Conservation (phyloP, 1,140 invertebrate genomes). For the Pomacea maculata region DNA sequence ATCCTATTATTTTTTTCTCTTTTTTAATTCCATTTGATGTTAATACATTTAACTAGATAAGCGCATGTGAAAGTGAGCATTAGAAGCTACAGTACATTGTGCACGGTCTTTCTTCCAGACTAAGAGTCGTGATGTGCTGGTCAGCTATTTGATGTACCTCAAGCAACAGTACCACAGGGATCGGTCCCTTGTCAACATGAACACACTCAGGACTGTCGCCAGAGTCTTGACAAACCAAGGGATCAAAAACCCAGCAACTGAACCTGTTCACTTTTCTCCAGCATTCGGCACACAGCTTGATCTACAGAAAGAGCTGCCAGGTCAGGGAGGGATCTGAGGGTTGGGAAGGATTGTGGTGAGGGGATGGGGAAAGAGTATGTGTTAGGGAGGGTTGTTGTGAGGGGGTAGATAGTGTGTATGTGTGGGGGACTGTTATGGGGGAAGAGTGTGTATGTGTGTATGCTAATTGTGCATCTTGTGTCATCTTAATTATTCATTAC, state of each 20-base stretch:
- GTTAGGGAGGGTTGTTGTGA: no score
- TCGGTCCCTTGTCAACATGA: conserved; percentile 43
- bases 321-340: conserved; percentile 27
- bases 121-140: conserved; percentile 45
- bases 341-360: background rate
- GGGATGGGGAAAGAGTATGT: no score
- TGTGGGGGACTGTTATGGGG: no score
- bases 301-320: conserved; percentile 42
- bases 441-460: no score
- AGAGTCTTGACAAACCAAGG: conserved; percentile 55
- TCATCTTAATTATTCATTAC: background rate
- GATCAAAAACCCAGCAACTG: conserved; percentile 37
- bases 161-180: conserved; percentile 50
- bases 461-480: no score
- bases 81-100: no score
- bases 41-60: no score
- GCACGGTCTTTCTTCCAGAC: conserved; percentile 33
- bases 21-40: no score
- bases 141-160: conserved; percentile 57
- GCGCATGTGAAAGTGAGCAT: no score
- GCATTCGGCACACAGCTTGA: conserved; percentile 50
- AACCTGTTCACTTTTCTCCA: conserved; percentile 53
- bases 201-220: conserved; percentile 42
- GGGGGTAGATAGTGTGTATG: no score
- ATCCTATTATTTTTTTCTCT: no score